Percentiles rank a stretch among this genome's conserved stretches.
These are phyloP conservation scores for Labeo catla DNA, from an alignment of 2,113 vertebrate genomes.

Conservation along the genomic window DNA sequence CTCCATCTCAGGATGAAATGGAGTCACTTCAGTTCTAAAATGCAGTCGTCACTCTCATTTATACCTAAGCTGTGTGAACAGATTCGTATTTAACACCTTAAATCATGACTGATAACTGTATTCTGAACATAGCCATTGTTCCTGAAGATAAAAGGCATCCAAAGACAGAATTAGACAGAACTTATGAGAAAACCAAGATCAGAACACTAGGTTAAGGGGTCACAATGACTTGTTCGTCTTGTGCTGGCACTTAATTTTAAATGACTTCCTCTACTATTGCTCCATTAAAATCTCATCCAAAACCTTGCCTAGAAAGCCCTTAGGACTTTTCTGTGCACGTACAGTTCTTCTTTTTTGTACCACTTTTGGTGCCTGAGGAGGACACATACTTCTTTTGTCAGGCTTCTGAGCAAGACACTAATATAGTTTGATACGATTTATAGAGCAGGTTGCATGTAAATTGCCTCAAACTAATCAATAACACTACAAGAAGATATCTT, in stretches of 20 bases:
- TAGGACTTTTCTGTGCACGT: conserved; percentile 14
- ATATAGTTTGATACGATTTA: conserved; percentile 11
- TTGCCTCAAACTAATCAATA: conserved; percentile 1
- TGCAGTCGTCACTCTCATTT: not conserved
- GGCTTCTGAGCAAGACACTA: not conserved
- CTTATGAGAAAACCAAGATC: not conserved
- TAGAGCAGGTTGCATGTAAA: conserved; percentile 1
- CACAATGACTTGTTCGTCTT: not conserved
- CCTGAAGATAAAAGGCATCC: not conserved
- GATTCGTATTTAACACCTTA: not conserved
- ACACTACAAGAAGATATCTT: not conserved
- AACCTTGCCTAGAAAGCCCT: conserved; percentile 55
- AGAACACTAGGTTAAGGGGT: not conserved
- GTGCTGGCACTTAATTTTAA: not conserved
- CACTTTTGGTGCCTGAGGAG: not conserved
- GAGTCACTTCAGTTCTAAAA: not conserved
- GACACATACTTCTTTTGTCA: conserved; percentile 10
- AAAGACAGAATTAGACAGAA: not conserved
- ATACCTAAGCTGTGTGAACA: not conserved
- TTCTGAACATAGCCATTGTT: not conserved
- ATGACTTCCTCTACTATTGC: conserved; percentile 28
- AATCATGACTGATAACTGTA: not conserved
- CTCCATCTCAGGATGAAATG: not conserved
- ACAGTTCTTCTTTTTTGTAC: not conserved
- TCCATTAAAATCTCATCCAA: conserved; percentile 17